Percentiles rank a stretch among this genome's conserved stretches.
Evolutionary conservation across 2,113 vertebrate genomes (phyloP).

Genomic region (Gnathonemus longibarbis): DNA sequence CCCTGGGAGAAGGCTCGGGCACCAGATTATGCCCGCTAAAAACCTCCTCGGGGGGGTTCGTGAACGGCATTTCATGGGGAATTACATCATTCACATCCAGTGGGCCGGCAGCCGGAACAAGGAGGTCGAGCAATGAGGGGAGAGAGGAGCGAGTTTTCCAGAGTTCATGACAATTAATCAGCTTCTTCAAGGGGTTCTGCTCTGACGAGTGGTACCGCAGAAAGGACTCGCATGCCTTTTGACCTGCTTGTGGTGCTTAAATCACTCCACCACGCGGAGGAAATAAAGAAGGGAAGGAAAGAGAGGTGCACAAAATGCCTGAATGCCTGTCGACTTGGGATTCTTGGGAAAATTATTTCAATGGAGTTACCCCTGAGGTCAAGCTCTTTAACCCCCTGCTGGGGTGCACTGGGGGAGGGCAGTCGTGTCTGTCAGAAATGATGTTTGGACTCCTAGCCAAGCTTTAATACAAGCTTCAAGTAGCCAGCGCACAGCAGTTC

Average conservation of each 20-base stretch:
- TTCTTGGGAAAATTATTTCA: conserved; percentile 39
- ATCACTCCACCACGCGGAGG: neutral
- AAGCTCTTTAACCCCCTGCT: conserved; percentile 52
- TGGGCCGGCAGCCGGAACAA: neutral
- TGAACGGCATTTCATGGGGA: neutral
- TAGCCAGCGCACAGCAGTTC: neutral
- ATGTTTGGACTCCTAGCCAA: conserved; percentile 4
- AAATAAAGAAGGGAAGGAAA: conserved; percentile 12
- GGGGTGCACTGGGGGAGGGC: conserved; percentile 25
- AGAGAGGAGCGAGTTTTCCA: neutral
- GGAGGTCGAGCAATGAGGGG: neutral
- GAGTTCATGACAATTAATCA: conserved; percentile 19
- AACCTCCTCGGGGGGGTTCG: neutral
- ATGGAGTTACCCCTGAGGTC: conserved; percentile 41
- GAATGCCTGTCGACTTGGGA: conserved; percentile 34
- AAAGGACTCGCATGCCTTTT: conserved; percentile 6
- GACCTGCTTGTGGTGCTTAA: conserved; percentile 12
- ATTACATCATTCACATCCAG: neutral
- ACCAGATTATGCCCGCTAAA: neutral
- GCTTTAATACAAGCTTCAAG: neutral
- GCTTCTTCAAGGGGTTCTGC: neutral
- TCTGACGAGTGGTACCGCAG: neutral
- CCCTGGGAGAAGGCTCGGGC: neutral
- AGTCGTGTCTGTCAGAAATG: conserved; percentile 1
- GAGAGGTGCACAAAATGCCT: conserved; percentile 18